Percentiles rank a stretch among this genome's conserved stretches.
Conservation (phyloP, 2,888 invertebrate species). For the Phortica magna region DNA sequence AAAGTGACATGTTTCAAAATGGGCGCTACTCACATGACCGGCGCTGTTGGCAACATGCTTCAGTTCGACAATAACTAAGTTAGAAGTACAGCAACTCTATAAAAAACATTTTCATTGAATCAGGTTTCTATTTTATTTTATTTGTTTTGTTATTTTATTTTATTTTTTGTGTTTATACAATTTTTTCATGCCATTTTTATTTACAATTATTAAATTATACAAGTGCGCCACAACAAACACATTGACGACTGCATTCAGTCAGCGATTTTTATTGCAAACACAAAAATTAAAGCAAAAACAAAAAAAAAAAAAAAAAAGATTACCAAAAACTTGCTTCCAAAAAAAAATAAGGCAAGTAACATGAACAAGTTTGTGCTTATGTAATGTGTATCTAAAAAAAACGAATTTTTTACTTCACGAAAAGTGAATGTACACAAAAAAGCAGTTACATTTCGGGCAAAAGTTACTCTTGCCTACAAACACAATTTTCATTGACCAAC, state of each 20-base stretch:
- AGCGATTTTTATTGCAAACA: background rate
- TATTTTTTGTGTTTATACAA: too few species aligned
- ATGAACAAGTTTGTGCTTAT: conserved; percentile 16
- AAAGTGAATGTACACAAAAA: conserved; percentile 12
- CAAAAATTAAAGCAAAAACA: background rate
- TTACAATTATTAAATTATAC: conserved; percentile 2
- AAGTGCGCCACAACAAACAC: background rate
- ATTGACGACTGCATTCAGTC: background rate
- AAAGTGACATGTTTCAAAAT: too few species aligned
- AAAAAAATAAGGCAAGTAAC: background rate
- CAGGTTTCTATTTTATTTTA: too few species aligned
- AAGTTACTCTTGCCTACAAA: conserved; percentile 3
- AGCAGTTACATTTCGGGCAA: background rate
- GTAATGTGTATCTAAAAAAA: conserved; percentile 7
- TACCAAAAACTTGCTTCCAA: background rate
- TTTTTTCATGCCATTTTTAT: background rate
- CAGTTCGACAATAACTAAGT: background rate
- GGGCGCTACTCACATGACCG: background rate
- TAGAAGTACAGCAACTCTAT: background rate
- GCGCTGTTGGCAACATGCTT: background rate
- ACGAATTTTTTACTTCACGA: background rate
- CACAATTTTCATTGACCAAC: conserved; percentile 31
- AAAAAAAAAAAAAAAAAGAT: background rate
- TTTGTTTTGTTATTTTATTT: too few species aligned
- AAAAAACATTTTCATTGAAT: background rate